Evolutionary conservation across 1,140 invertebrate genomes (phyloP).

Genomic region (Drosophila serrata): DNA sequence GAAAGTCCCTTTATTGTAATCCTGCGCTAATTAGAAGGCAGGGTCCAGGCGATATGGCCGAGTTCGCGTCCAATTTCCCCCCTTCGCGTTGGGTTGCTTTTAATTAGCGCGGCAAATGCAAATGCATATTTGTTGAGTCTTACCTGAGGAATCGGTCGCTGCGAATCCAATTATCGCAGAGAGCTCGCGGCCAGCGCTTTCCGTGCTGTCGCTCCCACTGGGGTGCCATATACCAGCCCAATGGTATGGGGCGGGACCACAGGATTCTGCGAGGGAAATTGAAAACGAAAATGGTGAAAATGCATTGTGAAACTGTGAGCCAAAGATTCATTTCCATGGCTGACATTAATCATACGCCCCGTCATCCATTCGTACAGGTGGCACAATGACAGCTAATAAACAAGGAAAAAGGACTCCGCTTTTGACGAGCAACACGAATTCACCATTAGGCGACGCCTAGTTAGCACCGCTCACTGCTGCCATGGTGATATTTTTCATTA

Average conservation of each 20-base stretch:
- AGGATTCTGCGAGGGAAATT: conserved; percentile 87
- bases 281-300: conserved; percentile 18
- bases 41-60: neutral
- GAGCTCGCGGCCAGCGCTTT: conserved; percentile 90
- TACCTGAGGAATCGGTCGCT: conserved; percentile 91
- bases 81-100: conserved; percentile 43
- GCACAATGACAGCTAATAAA: conserved; percentile 15
- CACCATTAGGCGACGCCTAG: conserved; percentile 45
- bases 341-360: conserved; percentile 38
- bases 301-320: conserved; percentile 14
- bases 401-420: neutral
- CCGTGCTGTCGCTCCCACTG: conserved; percentile 94
- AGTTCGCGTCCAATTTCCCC: conserved; percentile 11
- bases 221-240: conserved; percentile 96
- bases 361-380: conserved; percentile 16
- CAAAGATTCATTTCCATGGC: conserved; percentile 10
- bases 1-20: conserved; percentile 13
- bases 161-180: conserved; percentile 96
- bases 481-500: conserved; percentile 64
- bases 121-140: conserved; percentile 56
- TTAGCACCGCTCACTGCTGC: conserved; percentile 31
- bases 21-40: conserved; percentile 46
- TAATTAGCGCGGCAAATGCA: conserved; percentile 70
- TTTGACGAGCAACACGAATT: conserved; percentile 41
- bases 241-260: conserved; percentile 96